Evolutionary conservation across 1,140 invertebrate genomes (phyloP), one percentile per base, ranked within the genome.

Genomic region (Holotrichia oblita): DNA sequence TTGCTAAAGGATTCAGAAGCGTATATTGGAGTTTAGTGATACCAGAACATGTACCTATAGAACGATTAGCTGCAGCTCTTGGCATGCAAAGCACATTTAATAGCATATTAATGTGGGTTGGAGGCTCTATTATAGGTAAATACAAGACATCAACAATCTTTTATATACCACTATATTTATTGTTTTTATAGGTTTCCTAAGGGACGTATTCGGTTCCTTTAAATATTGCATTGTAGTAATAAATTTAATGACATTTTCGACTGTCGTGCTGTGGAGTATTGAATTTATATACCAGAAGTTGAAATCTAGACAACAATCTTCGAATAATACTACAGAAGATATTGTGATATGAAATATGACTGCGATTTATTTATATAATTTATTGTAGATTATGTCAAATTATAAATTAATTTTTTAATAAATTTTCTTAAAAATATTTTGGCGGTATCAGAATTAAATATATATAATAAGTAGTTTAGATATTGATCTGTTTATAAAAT

Each of bases 1-100:
- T 91, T 44, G 90, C 89, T 40, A 93, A 93, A 87, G 92, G 90
- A 0, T 82, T 93, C 6, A 87, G 91, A 78, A 92, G 91, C 34
- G 91, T 93, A 0, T 93, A 92, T 81, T 91, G 91, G 90, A 89
- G 90, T 0, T 83, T 93, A 9, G 90, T 92, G 2, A 91, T 93
- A 73, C 91, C 92, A 14, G 88, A 88, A 3, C 90, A 92, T 82
- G 91, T 93, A 40, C 91, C 91, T 0, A 82, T 93, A 12, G 89
- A 91, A 73, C 88, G 90, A 73, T 82, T 93, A 59, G 90, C 92
- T 0, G 89, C 89, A 17, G 92, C 92, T 14, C 89, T 89, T 1
- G 92, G 91, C 6, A 86, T 93, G 17, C 91, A 93, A 82, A 85
- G 92, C 42, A 81, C 92, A 10, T 89, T 89, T 40, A 90, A 91